Percentiles rank a stretch among this genome's conserved stretches.
phyloP scores from a whole-genome alignment of 2,113 vertebrate species.

The Manacus vitellinus region DNA sequence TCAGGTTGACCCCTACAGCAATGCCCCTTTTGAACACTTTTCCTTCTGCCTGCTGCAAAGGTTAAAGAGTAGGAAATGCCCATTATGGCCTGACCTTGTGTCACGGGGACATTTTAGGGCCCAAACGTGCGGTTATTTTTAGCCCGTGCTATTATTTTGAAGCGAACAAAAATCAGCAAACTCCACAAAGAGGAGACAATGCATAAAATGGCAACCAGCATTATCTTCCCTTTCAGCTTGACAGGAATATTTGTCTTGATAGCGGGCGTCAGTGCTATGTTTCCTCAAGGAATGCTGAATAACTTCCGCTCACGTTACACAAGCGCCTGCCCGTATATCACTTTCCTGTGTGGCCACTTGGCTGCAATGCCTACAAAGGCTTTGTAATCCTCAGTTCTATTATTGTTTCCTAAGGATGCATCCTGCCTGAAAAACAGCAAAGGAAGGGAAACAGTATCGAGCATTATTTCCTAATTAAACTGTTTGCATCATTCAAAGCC shows the following conservation, averaged over 20 bases:
- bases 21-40: conserved; percentile 71
- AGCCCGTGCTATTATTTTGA: conserved; percentile 45
- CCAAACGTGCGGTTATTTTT: conserved; percentile 61
- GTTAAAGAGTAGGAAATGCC: conserved; percentile 77
- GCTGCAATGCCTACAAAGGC: conserved; percentile 33
- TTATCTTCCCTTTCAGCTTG: conserved; percentile 40
- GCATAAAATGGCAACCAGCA: not conserved
- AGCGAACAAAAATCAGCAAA: conserved; percentile 22
- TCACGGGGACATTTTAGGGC: conserved; percentile 58
- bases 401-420: conserved; percentile 67
- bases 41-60: conserved; percentile 72
- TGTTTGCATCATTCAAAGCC: conserved; percentile 50
- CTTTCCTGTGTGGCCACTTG: conserved; percentile 62
- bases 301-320: conserved; percentile 50
- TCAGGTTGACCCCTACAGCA: conserved; percentile 65
- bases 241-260: conserved; percentile 35
- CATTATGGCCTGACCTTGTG: conserved; percentile 68
- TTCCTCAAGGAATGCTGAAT: conserved; percentile 59
- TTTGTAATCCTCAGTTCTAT: conserved; percentile 39
- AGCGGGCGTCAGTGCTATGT: not conserved
- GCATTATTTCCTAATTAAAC: conserved; percentile 68
- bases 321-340: conserved; percentile 24
- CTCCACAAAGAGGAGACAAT: not conserved
- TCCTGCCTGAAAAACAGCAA: conserved; percentile 67
- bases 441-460: conserved; percentile 53